Percentiles rank a stretch among this genome's conserved stretches.
phyloP scores from a whole-genome alignment of 2,888 invertebrate species.

The Oegoconia quadripuncta region DNA sequence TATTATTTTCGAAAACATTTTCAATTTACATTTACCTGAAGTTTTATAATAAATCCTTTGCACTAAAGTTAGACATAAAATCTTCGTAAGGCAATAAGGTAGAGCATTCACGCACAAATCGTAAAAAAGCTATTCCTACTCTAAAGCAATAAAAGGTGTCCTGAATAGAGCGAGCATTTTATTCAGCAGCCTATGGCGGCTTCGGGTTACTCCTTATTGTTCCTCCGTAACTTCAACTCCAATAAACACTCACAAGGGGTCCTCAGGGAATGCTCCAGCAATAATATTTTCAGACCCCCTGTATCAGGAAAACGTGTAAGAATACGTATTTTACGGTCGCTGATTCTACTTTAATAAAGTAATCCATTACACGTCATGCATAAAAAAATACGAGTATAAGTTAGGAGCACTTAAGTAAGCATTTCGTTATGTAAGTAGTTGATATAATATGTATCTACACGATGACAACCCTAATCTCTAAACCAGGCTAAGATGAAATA shows the following conservation, averaged over 20 bases:
- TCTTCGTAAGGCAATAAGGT: background rate
- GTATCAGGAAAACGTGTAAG: constrained; percentile 12
- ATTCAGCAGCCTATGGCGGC: constrained; percentile 38
- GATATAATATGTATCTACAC: no score
- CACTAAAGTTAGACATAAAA: background rate
- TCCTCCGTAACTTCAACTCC: constrained; percentile 23
- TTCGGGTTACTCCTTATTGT: constrained; percentile 33
- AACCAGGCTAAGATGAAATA: no score
- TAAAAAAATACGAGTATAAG: no score
- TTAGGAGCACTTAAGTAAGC: no score
- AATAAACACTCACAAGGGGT: constrained; percentile 38
- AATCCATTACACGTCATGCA: no score
- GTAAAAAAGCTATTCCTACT: constrained; percentile 32
- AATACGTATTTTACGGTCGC: background rate
- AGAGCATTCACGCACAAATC: background rate
- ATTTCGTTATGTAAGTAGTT: no score
- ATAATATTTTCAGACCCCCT: constrained; percentile 29
- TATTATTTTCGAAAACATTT: no score
- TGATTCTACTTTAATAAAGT: no score
- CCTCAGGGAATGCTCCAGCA: constrained; percentile 28
- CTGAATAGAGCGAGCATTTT: constrained; percentile 35
- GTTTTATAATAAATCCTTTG: no score
- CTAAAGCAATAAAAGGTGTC: constrained; percentile 46
- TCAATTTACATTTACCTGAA: no score
- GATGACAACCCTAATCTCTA: no score